Conservation (phyloP, 2,797 vertebrate genomes). For the Pseudotriccus pelzelni region DNA sequence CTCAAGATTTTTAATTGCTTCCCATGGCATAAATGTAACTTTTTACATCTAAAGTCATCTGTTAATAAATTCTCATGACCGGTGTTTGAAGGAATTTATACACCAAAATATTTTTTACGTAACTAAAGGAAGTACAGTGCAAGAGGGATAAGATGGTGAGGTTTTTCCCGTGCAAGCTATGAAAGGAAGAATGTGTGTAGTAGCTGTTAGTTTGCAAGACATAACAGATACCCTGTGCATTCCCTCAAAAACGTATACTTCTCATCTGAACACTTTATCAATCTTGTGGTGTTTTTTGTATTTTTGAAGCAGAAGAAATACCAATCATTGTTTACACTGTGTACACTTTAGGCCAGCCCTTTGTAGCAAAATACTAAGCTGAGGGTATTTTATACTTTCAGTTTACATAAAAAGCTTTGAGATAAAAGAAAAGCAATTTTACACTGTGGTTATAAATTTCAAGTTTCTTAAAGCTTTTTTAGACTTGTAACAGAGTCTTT, state of each 20-base stretch:
- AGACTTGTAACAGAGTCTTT: slow-evolving; percentile 82
- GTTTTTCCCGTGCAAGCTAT: slow-evolving; percentile 35
- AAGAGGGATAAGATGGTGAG: not conserved
- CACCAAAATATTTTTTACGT: slow-evolving; percentile 63
- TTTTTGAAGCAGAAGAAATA: slow-evolving; percentile 79
- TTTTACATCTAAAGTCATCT: slow-evolving; percentile 46
- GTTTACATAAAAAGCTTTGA: slow-evolving; percentile 80
- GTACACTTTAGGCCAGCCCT: slow-evolving; percentile 81
- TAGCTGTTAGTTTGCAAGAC: slow-evolving; percentile 53
- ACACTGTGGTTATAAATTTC: slow-evolving; percentile 83
- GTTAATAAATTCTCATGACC: slow-evolving; percentile 32
- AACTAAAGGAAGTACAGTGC: slow-evolving; percentile 61
- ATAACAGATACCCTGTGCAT: slow-evolving; percentile 64
- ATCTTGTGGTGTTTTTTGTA: slow-evolving; percentile 76
- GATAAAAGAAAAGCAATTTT: slow-evolving; percentile 81
- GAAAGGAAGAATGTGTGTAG: slow-evolving; percentile 38
- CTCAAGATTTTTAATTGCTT: slow-evolving; percentile 67
- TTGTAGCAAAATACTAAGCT: slow-evolving; percentile 80
- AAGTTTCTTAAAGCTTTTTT: slow-evolving; percentile 84
- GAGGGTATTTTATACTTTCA: slow-evolving; percentile 80
- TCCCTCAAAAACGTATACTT: slow-evolving; percentile 57
- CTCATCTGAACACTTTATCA: slow-evolving; percentile 71
- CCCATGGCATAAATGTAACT: not conserved
- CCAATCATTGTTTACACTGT: slow-evolving; percentile 80
- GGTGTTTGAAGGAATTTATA: slow-evolving; percentile 43